Evolutionary conservation across 2,888 invertebrate species (phyloP).

Genomic region (Aspidiotus rigidus): DNA sequence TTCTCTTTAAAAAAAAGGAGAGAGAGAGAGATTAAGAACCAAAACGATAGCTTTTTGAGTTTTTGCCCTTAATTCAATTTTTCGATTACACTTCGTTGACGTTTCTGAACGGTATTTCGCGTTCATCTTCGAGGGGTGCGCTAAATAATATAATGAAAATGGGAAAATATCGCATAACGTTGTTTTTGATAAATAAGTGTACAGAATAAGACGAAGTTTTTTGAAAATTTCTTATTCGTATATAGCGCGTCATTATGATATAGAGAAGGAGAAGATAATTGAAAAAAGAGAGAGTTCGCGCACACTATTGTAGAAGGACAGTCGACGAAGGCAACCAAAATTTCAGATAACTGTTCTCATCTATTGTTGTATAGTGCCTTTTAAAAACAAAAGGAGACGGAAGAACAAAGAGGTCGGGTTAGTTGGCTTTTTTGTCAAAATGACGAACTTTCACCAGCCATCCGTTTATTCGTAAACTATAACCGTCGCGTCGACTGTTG

Average conservation of each 20-base stretch:
- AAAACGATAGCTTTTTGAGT: too few species aligned
- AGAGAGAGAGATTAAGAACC: too few species aligned
- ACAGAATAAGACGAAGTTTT: not conserved
- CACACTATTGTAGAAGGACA: not conserved
- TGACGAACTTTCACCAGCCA: slow-evolving; percentile 31
- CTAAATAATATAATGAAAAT: too few species aligned
- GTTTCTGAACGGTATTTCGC: too few species aligned
- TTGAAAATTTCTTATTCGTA: slow-evolving; percentile 5
- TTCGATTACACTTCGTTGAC: too few species aligned
- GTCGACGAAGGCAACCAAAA: slow-evolving; percentile 20
- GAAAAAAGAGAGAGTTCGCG: not conserved
- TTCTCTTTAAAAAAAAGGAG: too few species aligned
- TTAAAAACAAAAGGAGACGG: slow-evolving; percentile 30
- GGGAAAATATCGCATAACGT: too few species aligned
- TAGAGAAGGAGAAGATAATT: slow-evolving; percentile 2
- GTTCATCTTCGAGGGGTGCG: too few species aligned
- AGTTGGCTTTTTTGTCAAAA: slow-evolving; percentile 31
- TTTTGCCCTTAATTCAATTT: too few species aligned
- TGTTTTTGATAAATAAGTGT: not conserved
- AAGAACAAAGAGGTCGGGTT: slow-evolving; percentile 30
- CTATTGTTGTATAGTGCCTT: slow-evolving; percentile 22
- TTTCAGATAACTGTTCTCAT: slow-evolving; percentile 25
- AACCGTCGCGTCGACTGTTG: slow-evolving; percentile 11
- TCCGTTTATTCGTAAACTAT: slow-evolving; percentile 27
- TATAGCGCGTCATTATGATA: not conserved